Conservation (phyloP, 2,797 vertebrate genomes). For the Premnoplex brunnescens region DNA sequence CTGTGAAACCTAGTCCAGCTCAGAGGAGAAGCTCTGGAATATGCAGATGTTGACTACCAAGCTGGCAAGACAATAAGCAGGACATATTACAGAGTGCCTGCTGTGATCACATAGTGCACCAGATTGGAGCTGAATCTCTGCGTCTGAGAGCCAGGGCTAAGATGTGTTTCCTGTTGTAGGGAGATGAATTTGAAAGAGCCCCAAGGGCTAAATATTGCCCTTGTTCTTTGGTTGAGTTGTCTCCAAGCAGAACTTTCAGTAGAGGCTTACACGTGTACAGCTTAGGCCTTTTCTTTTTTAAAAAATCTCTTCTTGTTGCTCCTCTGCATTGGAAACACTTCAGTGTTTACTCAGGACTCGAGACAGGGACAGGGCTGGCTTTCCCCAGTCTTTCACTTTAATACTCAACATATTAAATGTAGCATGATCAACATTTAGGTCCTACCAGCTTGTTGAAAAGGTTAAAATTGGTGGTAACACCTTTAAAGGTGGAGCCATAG, state of each 20-base stretch:
- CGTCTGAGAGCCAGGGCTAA: background rate
- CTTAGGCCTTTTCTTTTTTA: background rate
- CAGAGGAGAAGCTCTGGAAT: background rate
- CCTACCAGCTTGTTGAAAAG: background rate
- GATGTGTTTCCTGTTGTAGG: background rate
- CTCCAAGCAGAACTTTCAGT: background rate
- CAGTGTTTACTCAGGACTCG: background rate
- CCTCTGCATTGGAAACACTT: background rate
- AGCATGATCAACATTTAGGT: background rate
- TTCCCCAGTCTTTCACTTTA: background rate
- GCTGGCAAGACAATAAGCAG: background rate
- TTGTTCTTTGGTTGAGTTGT: background rate
- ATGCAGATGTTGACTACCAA: background rate
- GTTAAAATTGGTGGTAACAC: background rate
- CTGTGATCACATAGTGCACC: background rate
- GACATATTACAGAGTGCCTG: background rate
- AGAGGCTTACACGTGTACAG: background rate
- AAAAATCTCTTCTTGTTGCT: background rate
- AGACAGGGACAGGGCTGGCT: background rate
- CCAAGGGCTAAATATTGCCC: background rate
- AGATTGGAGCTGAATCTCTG: background rate
- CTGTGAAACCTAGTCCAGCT: background rate
- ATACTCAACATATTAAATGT: background rate
- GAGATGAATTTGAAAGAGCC: background rate
- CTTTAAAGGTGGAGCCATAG: background rate